Evolutionary conservation across 2,888 invertebrate genomes (phyloP).

Genomic region (Synanthedon formicaeformis): DNA sequence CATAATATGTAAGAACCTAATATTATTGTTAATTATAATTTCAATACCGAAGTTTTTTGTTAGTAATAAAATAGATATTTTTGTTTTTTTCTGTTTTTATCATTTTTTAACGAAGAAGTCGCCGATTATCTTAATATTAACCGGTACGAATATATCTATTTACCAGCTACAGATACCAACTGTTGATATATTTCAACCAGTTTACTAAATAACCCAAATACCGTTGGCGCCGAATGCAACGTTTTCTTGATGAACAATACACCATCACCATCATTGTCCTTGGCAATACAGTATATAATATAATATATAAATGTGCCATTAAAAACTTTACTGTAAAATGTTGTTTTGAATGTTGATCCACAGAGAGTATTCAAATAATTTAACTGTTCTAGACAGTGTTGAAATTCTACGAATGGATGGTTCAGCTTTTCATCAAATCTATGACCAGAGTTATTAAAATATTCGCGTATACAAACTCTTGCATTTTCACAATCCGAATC

Average conservation of each 20-base stretch:
- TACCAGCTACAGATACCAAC: too few species aligned
- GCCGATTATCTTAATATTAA: too few species aligned
- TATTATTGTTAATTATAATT: too few species aligned
- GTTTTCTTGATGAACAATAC: conserved; percentile 2
- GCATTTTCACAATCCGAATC: conserved; percentile 12
- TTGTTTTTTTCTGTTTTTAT: too few species aligned
- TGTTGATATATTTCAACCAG: conserved; percentile 3
- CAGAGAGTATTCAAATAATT: conserved; percentile 29
- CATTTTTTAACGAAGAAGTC: too few species aligned
- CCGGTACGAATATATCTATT: too few species aligned
- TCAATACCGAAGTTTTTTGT: too few species aligned
- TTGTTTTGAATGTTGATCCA: conserved; percentile 16
- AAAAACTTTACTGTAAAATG: conserved; percentile 16
- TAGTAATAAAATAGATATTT: too few species aligned
- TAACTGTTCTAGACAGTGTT: conserved; percentile 22
- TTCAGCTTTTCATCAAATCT: conserved; percentile 13
- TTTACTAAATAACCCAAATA: conserved; percentile 2
- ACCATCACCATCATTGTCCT: background rate
- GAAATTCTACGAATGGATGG: conserved; percentile 19
- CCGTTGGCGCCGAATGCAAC: conserved; percentile 4
- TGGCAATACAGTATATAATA: conserved; percentile 8
- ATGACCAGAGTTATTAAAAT: conserved; percentile 7
- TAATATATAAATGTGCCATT: conserved; percentile 27
- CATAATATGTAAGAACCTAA: too few species aligned
- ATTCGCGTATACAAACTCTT: conserved; percentile 6